These are phyloP conservation scores for Enteromius trimaculatus DNA, from an alignment of 2,797 vertebrate species.

Conservation along the genomic window DNA sequence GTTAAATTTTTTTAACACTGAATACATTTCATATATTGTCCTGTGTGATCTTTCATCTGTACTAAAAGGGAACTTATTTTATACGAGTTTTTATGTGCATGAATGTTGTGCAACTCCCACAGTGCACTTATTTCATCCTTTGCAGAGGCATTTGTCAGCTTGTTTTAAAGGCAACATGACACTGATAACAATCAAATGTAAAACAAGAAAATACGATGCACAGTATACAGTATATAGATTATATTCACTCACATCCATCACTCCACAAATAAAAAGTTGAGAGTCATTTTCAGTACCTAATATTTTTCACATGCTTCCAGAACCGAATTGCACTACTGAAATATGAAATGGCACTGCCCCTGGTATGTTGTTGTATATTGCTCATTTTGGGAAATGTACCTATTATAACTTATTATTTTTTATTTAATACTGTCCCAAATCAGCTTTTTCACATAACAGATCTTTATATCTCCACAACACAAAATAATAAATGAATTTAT, in stretches of 20 bases:
- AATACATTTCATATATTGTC: background rate
- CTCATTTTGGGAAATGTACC: background rate
- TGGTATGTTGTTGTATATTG: background rate
- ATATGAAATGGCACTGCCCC: background rate
- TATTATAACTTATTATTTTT: background rate
- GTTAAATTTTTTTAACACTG: background rate
- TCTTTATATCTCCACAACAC: too few species aligned
- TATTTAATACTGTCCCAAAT: too few species aligned
- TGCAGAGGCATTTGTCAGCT: background rate
- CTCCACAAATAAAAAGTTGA: background rate
- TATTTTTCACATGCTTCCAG: background rate
- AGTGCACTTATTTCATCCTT: background rate
- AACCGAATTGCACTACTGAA: background rate
- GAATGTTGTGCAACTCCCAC: background rate
- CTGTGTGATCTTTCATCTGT: background rate
- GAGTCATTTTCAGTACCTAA: background rate
- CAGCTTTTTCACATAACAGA: too few species aligned
- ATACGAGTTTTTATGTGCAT: background rate
- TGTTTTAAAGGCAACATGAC: background rate
- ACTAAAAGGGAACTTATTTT: background rate
- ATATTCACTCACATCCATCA: background rate
- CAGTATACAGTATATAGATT: background rate
- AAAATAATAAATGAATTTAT: too few species aligned
- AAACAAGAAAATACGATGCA: background rate
- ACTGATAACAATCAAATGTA: background rate